Base-by-base conservation (phyloP, 2,113 vertebrate genomes). In the Pseudorhombus dupliciocellatus region DNA sequence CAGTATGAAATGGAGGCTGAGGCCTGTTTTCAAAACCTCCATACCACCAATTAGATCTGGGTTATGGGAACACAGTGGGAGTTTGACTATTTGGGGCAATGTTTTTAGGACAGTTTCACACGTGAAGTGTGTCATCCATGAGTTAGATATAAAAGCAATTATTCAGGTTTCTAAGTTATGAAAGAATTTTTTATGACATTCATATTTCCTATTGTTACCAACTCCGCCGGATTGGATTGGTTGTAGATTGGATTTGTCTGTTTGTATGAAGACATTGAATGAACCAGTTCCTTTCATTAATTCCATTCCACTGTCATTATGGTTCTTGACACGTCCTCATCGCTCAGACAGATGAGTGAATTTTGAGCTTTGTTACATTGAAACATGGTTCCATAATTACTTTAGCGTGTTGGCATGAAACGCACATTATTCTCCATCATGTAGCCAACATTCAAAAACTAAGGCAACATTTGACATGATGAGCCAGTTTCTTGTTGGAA, bases 21-120 rank as follows among this genome's bases (percentile, higher is more conserved):
- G 66, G 64, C 66, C 74, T 70, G 69, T 73, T 87, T 85, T 72
- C 4, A 10, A 61, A 83, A 79, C 24, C n/a, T 25, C 21, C 25
- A 61, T 21, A 34, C 57, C 14, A 4, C 48, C 26, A 83, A 71
- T 72, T 81, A 81, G 79, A 87, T 83, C 80, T 86, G 63, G 84
- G 81, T 87, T 84, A 82, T 72, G 51, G 62, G 70, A 84, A 70
- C 75, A 52, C 50, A 70, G 66, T 61, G 48, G 53, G 12, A 42
- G 22, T 62, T 7, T n/a, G 46, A 8, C 30, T 65, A 84, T 86
- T 70, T 89, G 53, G 72, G 69, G 71, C 67, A 63, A 20, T 73
- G 53, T 73, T 89, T 90, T 81, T 57, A 83, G 77, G 79, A 68
- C 70, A 79, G 18, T 53, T 70, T 75, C 54, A 46, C 7, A 44